phyloP scores from a whole-genome alignment of 2,113 vertebrate species.

The Neodon shergylaensis region DNA sequence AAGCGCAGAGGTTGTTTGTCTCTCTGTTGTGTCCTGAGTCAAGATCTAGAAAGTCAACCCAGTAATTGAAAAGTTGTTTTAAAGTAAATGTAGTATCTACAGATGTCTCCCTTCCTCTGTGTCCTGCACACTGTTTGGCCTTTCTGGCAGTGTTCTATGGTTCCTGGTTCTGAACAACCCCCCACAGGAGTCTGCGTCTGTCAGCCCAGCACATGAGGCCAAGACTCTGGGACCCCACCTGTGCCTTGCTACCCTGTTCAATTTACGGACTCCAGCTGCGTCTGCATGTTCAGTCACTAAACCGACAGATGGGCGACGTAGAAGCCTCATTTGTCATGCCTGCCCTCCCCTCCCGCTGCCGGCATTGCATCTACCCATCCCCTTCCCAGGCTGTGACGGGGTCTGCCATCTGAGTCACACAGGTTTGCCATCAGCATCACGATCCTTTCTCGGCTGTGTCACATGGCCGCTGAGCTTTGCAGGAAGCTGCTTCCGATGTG shows the following conservation, averaged over 20 bases:
- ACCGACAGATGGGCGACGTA: too few relatives aligned
- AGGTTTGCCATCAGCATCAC: constrained; percentile 26
- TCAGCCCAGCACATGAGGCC: neutral
- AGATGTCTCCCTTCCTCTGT: fast-evolving
- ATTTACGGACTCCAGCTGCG: neutral
- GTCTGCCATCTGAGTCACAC: neutral
- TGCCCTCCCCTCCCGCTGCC: neutral
- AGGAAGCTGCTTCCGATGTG: constrained; percentile 39
- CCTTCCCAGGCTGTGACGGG: neutral
- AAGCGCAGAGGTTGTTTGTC: neutral
- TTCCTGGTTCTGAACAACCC: neutral
- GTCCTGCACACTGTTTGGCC: fast-evolving
- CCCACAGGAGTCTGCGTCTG: neutral
- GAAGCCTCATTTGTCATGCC: neutral
- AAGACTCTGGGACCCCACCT: too few relatives aligned
- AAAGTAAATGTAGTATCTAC: fast-evolving
- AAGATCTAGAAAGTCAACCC: neutral
- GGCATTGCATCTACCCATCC: fast-evolving
- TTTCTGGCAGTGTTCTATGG: too few relatives aligned
- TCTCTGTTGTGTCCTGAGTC: neutral
- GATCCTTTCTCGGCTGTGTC: neutral
- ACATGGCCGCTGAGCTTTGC: fast-evolving
- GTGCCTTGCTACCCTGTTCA: neutral
- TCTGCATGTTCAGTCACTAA: neutral
- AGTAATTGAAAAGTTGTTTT: neutral